These are phyloP conservation scores for Helicoverpa zea DNA, from an alignment of 1,140 invertebrate species.

Conservation along the genomic window DNA sequence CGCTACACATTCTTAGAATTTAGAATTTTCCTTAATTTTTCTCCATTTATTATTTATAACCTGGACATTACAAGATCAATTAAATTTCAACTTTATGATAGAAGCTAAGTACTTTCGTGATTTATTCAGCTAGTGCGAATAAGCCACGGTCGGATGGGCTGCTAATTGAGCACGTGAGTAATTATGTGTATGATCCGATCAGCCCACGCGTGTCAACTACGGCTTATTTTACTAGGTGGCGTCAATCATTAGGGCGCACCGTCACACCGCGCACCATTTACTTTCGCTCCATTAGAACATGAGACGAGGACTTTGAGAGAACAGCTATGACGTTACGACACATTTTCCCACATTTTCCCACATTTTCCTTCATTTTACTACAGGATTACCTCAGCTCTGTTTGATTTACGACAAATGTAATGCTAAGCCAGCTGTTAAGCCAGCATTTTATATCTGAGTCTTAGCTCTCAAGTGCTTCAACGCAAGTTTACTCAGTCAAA, in stretches of 20 bases:
- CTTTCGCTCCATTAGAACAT: conserved; percentile 10
- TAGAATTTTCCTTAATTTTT: neutral
- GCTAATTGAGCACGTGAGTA: conserved; percentile 38
- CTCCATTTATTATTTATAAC: conserved; percentile 7
- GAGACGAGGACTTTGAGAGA: neutral
- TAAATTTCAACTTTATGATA: neutral
- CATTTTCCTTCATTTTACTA: neutral
- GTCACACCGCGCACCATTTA: conserved; percentile 11
- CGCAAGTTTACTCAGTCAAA: neutral
- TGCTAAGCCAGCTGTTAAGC: neutral
- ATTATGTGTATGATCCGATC: conserved; percentile 35
- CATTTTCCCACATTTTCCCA: neutral
- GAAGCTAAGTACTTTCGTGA: conserved; percentile 11
- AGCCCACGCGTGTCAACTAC: neutral
- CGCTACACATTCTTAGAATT: conserved; percentile 10
- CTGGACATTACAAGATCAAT: neutral
- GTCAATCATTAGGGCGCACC: conserved; percentile 29
- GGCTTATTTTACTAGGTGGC: conserved; percentile 38
- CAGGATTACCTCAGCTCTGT: conserved; percentile 20
- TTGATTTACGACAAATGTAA: conserved; percentile 6
- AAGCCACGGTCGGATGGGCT: conserved; percentile 20
- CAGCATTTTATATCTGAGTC: neutral
- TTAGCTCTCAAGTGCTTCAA: neutral
- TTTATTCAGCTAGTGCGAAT: conserved; percentile 31
- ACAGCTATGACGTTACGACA: neutral